Conservation (phyloP, 2,888 invertebrate species). For the Scaptodrosophila latifasciaeformis region DNA sequence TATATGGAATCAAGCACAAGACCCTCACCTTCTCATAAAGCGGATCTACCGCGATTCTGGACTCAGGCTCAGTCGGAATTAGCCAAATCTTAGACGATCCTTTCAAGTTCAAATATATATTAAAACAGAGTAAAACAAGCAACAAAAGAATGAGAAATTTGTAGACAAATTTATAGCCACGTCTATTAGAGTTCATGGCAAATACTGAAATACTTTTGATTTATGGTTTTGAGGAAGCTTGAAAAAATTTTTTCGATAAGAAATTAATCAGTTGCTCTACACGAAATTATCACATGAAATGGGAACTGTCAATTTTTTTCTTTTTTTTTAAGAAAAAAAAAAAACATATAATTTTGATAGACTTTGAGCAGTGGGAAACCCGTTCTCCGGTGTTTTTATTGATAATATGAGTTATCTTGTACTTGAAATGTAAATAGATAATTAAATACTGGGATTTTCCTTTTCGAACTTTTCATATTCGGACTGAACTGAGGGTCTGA, state of each 20-base stretch:
- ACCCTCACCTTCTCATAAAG: conserved; percentile 79
- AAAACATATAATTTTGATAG: no score
- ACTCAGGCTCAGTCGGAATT: neutral
- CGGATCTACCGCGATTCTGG: neutral
- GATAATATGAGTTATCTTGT: no score
- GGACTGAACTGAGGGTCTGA: no score
- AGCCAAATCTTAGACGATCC: neutral
- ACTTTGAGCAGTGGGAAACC: no score
- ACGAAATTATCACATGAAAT: neutral
- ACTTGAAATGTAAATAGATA: no score
- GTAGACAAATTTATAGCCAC: conserved; percentile 11
- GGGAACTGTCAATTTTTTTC: no score
- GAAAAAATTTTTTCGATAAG: conserved; percentile 18
- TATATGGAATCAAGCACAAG: conserved; percentile 86
- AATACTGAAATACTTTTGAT: neutral
- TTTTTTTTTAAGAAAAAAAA: no score
- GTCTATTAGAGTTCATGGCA: conserved; percentile 21
- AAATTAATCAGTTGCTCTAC: conserved; percentile 19
- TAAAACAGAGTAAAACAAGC: neutral
- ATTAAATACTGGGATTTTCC: no score
- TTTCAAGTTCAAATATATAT: neutral
- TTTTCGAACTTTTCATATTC: no score
- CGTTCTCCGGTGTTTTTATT: no score
- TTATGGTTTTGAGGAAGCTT: neutral
- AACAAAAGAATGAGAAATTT: neutral